These are phyloP conservation scores for Cinara cedri DNA, from an alignment of 2,888 invertebrate genomes.

Conservation along the genomic window DNA sequence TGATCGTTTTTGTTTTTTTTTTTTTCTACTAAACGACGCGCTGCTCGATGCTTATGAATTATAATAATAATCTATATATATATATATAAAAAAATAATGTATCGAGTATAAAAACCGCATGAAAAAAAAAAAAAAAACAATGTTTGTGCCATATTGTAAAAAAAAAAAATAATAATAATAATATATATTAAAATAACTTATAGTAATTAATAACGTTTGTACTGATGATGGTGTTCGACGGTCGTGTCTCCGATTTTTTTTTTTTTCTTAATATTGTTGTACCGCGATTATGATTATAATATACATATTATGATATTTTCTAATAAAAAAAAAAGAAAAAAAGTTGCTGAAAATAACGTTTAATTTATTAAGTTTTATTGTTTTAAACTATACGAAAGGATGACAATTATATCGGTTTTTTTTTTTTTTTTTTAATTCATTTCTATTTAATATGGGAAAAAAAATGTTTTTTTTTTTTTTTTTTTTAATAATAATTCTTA, in stretches of 20 bases:
- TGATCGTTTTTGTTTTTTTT: not conserved
- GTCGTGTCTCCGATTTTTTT: too few species aligned
- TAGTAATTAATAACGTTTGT: too few species aligned
- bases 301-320: too few species aligned
- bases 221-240: too few species aligned
- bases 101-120: slow-evolving; percentile 20
- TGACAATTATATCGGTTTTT: slow-evolving; percentile 26
- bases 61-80: not conserved
- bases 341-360: slow-evolving; percentile 24
- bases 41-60: not conserved
- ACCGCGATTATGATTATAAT: too few species aligned
- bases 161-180: not conserved
- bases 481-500: slow-evolving; percentile 36
- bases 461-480: slow-evolving; percentile 29
- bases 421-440: slow-evolving; percentile 28
- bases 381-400: slow-evolving; percentile 11
- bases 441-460: not conserved
- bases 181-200: not conserved
- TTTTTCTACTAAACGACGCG: not conserved
- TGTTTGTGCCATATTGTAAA: slow-evolving; percentile 47
- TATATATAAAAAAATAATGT: not conserved
- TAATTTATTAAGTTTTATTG: slow-evolving; percentile 54
- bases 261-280: too few species aligned
- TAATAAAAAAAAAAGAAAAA: too few species aligned
- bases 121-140: slow-evolving; percentile 4